Conservation (phyloP, 2,888 invertebrate genomes). For the Spilosoma lubricipeda region DNA sequence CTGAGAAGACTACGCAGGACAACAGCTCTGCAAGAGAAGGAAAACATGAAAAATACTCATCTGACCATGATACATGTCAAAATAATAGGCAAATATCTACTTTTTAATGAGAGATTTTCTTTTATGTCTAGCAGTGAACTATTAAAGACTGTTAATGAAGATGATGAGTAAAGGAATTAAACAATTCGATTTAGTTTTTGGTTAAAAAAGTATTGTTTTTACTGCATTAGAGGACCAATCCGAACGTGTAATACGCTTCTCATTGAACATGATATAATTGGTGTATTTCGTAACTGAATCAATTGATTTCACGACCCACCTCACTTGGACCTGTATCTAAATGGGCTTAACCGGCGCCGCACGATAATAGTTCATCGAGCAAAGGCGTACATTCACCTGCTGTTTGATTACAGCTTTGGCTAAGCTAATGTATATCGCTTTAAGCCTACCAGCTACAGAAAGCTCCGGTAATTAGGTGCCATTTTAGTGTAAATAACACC, state of each 20-base stretch:
- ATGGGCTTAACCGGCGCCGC: neutral
- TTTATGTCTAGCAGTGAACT: no score
- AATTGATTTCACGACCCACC: neutral
- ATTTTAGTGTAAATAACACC: no score
- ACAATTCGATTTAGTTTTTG: no score
- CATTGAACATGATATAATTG: neutral
- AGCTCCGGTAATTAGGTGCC: neutral
- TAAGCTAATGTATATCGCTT: neutral
- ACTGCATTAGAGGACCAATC: neutral
- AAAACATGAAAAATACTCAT: no score
- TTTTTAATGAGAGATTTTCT: no score
- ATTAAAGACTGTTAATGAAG: no score
- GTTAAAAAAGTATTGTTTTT: neutral
- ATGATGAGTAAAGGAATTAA: no score
- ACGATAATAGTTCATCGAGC: constrained; percentile 1
- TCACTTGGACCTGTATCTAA: neutral
- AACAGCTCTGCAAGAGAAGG: no score
- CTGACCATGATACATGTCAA: no score
- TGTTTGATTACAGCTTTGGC: neutral
- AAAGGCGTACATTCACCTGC: neutral
- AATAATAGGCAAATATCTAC: no score
- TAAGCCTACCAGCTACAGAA: neutral
- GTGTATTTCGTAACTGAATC: constrained; percentile 1
- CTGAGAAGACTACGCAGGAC: no score
- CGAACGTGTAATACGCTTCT: neutral